phyloP scores from a whole-genome alignment of 1,140 invertebrate genomes.

The Aphis craccivora region DNA sequence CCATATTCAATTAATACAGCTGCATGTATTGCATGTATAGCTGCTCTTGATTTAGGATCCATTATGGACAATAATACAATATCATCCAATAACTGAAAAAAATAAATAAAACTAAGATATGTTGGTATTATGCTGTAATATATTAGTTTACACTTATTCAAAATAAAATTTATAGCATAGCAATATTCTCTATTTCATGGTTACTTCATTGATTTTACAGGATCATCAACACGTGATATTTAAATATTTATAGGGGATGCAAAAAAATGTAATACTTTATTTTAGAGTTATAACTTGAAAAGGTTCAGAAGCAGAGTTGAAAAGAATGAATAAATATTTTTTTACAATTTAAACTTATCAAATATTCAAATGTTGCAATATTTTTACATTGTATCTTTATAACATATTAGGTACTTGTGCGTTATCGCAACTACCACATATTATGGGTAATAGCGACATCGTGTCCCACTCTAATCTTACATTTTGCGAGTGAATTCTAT shows the following conservation, averaged over 20 bases:
- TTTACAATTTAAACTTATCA: too few species aligned
- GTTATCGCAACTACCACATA: too few species aligned
- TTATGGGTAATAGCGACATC: too few species aligned
- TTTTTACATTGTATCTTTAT: too few species aligned
- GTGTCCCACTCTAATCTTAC: too few species aligned
- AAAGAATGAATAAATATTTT: too few species aligned
- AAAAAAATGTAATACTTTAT: not conserved
- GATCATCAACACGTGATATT: not conserved
- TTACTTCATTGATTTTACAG: not conserved
- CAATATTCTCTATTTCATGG: not conserved
- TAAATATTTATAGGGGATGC: not conserved
- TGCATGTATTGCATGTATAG: not conserved
- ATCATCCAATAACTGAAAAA: constrained; percentile 25
- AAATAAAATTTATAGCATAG: not conserved
- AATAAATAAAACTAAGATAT: not conserved
- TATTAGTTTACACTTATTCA: not conserved
- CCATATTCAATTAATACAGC: constrained; percentile 19
- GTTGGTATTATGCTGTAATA: not conserved
- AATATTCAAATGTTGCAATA: too few species aligned
- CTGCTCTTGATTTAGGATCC: not conserved
- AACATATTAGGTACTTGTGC: too few species aligned
- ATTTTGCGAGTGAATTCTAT: too few species aligned
- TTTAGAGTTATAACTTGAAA: not conserved
- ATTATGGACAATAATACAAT: not conserved
- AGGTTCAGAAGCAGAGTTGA: too few species aligned